A percentile compares a stretch with the other conserved stretches of the same genome.
phyloP scores from a whole-genome alignment of 2,888 invertebrate genomes.

The Clusia tigrina region DNA sequence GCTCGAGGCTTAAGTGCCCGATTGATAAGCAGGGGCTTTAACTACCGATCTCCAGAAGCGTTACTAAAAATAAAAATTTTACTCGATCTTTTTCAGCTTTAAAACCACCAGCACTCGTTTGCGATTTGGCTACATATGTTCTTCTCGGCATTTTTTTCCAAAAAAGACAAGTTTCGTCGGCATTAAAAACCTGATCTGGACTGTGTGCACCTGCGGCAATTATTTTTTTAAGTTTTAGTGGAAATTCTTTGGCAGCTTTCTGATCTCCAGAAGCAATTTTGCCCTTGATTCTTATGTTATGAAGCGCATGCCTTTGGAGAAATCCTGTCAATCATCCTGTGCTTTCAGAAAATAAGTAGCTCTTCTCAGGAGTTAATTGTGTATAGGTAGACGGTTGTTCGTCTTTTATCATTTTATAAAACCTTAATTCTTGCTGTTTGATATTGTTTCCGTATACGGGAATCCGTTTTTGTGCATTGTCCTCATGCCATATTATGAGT shows the following conservation, averaged over 20 bases:
- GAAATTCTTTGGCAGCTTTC: constrained; percentile 33
- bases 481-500: no score
- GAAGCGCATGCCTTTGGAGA: constrained; percentile 38
- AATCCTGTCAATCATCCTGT: constrained; percentile 38
- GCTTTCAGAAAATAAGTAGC: constrained; percentile 30
- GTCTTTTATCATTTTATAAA: no score
- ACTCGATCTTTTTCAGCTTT: constrained; percentile 42
- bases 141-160: constrained; percentile 50
- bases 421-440: constrained; percentile 31
- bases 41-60: background rate
- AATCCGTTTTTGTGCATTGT: constrained; percentile 33
- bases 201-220: constrained; percentile 40
- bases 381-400: constrained; percentile 11
- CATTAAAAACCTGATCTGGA: constrained; percentile 46
- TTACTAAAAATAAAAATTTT: constrained; percentile 42
- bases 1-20: constrained; percentile 40
- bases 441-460: constrained; percentile 34
- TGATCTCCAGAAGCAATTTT: constrained; percentile 39
- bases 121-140: constrained; percentile 47
- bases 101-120: constrained; percentile 37
- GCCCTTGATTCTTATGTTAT: constrained; percentile 41
- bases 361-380: background rate
- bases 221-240: constrained; percentile 36
- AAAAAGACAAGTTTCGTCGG: constrained; percentile 47
- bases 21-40: background rate